Evolutionary conservation across 2,113 vertebrate genomes (phyloP).

Genomic region (Mormoops blainvillei): DNA sequence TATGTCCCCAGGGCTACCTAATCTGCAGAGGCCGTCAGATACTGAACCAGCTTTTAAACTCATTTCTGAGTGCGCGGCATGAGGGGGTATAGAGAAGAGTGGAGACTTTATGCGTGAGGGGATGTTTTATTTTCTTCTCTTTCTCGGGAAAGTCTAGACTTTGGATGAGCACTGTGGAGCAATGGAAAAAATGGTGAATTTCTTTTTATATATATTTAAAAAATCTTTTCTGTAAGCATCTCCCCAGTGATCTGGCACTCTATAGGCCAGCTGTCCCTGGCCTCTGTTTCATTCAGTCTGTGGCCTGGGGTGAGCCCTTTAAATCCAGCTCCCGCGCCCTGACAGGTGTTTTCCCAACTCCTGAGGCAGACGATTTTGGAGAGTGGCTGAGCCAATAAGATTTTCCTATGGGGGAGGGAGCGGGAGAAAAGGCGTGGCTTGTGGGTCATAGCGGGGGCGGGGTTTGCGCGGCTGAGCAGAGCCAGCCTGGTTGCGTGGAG

Average conservation of each 20-base stretch:
- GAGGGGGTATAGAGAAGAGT: background rate
- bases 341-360: conserved; percentile 78
- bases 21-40: background rate
- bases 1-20: background rate
- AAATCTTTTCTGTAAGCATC: background rate
- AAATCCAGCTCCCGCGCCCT: background rate
- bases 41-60: background rate
- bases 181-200: background rate
- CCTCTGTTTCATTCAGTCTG: background rate
- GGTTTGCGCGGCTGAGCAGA: conserved; percentile 26
- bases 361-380: conserved; percentile 49
- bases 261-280: background rate
- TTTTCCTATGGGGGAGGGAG: conserved; percentile 16
- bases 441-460: conserved; percentile 64
- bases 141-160: background rate
- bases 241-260: background rate
- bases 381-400: conserved; percentile 61
- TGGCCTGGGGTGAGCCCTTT: conserved; percentile 31
- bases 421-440: conserved; percentile 48
- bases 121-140: background rate
- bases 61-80: background rate
- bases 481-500: conserved; percentile 55
- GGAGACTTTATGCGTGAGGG: background rate
- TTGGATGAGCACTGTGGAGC: background rate
- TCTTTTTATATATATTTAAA: background rate